Conservation (phyloP, 2,888 invertebrate genomes). For the Drosophila eohydei region DNA sequence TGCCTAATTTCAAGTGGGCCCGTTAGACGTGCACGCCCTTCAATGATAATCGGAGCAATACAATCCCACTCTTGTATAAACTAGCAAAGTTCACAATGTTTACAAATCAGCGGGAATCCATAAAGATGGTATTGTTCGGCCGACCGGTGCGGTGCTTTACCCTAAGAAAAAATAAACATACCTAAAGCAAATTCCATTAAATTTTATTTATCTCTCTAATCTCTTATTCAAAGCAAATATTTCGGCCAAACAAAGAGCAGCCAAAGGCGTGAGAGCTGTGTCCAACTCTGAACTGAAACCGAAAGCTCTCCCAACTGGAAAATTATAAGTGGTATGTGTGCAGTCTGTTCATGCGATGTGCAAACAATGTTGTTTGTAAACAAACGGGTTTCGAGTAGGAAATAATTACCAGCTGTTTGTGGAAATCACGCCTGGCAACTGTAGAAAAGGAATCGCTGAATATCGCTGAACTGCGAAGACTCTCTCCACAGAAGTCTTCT, state of each 20-base stretch:
- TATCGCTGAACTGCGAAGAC: background rate
- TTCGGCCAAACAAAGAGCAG: background rate
- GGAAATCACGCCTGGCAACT: slow-evolving; percentile 35
- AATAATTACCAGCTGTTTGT: slow-evolving; percentile 40
- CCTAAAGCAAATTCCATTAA: slow-evolving; percentile 23
- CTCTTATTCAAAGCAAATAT: background rate
- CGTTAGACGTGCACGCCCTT: background rate
- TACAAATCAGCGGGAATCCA: slow-evolving; percentile 9
- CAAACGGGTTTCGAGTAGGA: slow-evolving; percentile 61
- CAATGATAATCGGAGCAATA: background rate
- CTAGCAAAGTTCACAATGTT: slow-evolving; percentile 21
- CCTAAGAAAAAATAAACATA: slow-evolving; percentile 22
- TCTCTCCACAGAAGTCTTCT: background rate
- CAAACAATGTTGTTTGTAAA: slow-evolving; percentile 64
- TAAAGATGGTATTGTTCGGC: slow-evolving; percentile 3
- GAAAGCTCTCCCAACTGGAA: slow-evolving; percentile 7
- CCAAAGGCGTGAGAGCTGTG: background rate
- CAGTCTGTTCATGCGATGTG: slow-evolving; percentile 19
- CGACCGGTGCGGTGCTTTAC: slow-evolving; percentile 52
- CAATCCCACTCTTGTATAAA: background rate
- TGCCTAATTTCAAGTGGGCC: background rate
- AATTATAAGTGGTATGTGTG: background rate
- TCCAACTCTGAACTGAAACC: background rate
- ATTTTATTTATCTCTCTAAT: slow-evolving; percentile 15
- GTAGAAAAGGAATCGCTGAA: slow-evolving; percentile 13